Evolutionary conservation across 1,140 invertebrate genomes (phyloP).

Genomic region (Ctenoplectra terminalis): DNA sequence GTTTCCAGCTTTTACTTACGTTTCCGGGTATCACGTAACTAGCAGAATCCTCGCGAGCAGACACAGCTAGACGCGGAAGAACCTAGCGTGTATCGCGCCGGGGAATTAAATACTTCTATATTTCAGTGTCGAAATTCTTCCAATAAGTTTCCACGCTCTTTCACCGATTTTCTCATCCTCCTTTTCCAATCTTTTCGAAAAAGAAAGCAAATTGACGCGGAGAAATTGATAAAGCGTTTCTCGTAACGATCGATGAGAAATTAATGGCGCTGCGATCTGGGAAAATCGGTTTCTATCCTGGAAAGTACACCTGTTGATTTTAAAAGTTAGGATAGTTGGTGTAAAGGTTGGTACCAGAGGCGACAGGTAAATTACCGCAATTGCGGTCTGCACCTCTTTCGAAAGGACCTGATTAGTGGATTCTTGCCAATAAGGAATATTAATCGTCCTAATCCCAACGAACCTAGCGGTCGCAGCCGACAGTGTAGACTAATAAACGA

Average conservation of each 20-base stretch:
- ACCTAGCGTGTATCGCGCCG: background rate
- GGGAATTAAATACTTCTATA: conserved; percentile 13
- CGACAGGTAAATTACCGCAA: background rate
- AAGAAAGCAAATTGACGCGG: no score
- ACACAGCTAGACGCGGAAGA: conserved; percentile 15
- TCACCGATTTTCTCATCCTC: background rate
- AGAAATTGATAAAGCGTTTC: no score
- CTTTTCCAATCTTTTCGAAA: no score
- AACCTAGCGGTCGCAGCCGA: background rate
- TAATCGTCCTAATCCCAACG: background rate
- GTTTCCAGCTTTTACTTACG: background rate
- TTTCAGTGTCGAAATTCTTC: background rate
- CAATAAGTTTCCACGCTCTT: background rate
- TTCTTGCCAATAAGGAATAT: conserved; percentile 12
- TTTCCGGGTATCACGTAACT: conserved; percentile 27
- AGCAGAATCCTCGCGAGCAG: background rate
- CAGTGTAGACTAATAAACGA: conserved; percentile 11
- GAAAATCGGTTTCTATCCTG: background rate
- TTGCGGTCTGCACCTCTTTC: background rate
- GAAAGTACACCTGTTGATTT: background rate
- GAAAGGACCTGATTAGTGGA: background rate
- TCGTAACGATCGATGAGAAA: background rate
- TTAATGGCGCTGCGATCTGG: background rate
- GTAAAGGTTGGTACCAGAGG: background rate
- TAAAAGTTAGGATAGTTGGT: no score